Base-by-base conservation (phyloP, 2,888 invertebrate species). In the Temnothorax rugatulus region DNA sequence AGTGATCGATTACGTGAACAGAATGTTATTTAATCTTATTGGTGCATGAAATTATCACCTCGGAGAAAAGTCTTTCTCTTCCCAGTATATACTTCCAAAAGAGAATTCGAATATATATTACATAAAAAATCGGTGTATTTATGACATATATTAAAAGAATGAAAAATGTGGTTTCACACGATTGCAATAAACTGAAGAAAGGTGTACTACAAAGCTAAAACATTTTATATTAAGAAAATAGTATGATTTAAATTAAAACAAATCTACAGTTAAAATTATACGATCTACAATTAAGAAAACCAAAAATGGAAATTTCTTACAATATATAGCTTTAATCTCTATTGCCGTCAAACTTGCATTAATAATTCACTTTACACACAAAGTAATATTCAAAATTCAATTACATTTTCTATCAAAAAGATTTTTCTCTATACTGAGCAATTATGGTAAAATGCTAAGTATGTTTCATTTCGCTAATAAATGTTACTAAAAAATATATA, bases 11-110 rank as follows among this genome's bases (percentile, higher is more conserved):
- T 57, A 11, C 15, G 9, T 7, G 38, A 18, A 25, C n/a, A 15
- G 41, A 54, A 54, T 13, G 54, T 54, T 54, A 68, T 77, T 77
- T 44, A 21, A 77, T 57, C 9, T 57, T 44, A 57, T 25, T 44
- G 29, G 5, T 77, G 69, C 29, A 41, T 54, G n/a, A 44, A 76
- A 68, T 77, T 68, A 57, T 57, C 29, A 29, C 1, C 7, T 52
- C 41, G n/a, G 15, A 38, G 13, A 57, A 34, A 44, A 44, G 3
- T 7, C 29, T 9, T 41, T 44, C 41, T 34, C 18, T 0, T 21
- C 38, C 7, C 3, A 47, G 9, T 11, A 15, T 61, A 25, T 7
- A 13, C 15, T 57, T 57, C 4, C 13, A 21, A 21, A 64, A 25
- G 9, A 64, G 9, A 64, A 41, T 47, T 63, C n/a, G 2, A n/a